phyloP scores from a whole-genome alignment of 2,888 invertebrate genomes.

The Dendrolimus pini region DNA sequence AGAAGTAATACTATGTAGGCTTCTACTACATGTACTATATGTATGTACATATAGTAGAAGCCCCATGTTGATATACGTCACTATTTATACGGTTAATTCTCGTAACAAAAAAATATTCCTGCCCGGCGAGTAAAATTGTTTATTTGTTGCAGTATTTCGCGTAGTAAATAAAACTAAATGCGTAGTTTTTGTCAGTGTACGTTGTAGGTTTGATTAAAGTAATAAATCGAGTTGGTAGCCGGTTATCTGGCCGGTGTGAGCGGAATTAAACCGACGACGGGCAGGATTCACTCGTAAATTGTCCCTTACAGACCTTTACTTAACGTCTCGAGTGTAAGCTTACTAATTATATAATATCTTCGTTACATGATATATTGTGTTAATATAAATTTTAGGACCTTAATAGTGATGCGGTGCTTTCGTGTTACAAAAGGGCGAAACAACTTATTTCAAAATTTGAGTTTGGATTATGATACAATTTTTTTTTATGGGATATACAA shows the following conservation, averaged over 20 bases:
- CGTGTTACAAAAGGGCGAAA: not conserved
- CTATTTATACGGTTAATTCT: no score
- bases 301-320: conserved; percentile 37
- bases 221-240: conserved; percentile 51
- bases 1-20: no score
- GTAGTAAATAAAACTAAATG: conserved; percentile 9
- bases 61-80: no score
- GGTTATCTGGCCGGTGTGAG: conserved; percentile 51
- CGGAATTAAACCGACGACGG: conserved; percentile 55
- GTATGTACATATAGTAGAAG: no score
- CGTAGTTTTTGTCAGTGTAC: conserved; percentile 59
- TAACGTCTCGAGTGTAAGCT: conserved; percentile 26
- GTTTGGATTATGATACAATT: no score
- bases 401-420: not conserved
- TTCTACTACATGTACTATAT: no score
- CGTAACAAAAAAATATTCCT: not conserved
- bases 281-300: conserved; percentile 57
- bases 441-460: no score
- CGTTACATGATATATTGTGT: not conserved
- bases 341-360: conserved; percentile 16
- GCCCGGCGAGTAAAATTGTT: not conserved
- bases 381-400: not conserved
- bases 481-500: no score
- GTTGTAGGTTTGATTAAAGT: conserved; percentile 63
- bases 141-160: not conserved